A percentile compares a stretch with the other conserved stretches of the same genome.
Evolutionary conservation across 1,140 invertebrate species (phyloP).

Genomic region (Andricus grossulariae): DNA sequence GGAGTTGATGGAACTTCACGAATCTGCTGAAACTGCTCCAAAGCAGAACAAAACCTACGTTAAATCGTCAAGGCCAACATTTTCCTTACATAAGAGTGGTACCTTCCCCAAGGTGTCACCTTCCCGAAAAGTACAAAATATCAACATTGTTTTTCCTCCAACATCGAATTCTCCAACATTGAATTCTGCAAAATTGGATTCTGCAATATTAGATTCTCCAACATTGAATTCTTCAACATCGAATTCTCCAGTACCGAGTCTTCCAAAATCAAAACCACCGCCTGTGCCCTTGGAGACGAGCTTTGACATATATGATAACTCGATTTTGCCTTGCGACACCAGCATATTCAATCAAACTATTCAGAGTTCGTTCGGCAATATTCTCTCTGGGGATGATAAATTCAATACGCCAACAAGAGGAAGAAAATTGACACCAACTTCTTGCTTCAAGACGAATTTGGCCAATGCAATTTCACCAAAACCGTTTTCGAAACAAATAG

Average conservation of each 20-base stretch:
- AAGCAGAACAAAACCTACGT: no score
- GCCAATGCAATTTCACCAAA: neutral
- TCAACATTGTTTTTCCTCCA: slow-evolving; percentile 49
- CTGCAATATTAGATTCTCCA: no score
- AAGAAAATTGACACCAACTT: neutral
- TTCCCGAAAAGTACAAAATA: slow-evolving; percentile 53
- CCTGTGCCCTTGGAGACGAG: neutral
- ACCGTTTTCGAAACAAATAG: neutral
- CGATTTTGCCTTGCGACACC: neutral
- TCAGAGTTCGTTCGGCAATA: neutral
- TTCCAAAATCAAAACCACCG: no score
- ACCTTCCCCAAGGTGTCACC: slow-evolving; percentile 53
- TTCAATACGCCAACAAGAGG: neutral
- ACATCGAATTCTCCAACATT: neutral
- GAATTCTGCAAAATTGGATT: neutral
- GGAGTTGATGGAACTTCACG: no score
- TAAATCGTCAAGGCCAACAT: no score
- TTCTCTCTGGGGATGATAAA: neutral
- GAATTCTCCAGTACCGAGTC: no score
- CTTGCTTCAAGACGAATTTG: neutral
- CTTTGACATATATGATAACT: neutral
- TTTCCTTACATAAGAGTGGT: slow-evolving; percentile 28
- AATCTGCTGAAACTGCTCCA: no score
- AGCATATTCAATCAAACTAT: neutral
- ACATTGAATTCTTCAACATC: no score